These are phyloP conservation scores for Gallinago media DNA, from an alignment of 2,113 vertebrate genomes.

Conservation along the genomic window DNA sequence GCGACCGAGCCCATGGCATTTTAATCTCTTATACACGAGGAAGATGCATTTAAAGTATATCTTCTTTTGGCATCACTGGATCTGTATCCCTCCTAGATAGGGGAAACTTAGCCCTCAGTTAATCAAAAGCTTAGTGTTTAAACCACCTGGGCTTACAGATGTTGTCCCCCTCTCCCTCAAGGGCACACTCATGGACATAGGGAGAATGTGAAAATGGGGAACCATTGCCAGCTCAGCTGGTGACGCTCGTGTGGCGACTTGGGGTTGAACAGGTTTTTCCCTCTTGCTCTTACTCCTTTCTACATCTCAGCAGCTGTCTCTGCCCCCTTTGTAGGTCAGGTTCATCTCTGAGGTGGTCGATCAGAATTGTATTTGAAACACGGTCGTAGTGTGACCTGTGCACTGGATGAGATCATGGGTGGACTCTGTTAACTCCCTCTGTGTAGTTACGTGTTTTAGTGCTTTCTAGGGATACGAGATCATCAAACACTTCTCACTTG, in stretches of 20 bases:
- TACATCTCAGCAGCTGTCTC: background rate
- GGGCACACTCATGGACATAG: accelerated
- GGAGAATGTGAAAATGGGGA: background rate
- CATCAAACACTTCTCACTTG: background rate
- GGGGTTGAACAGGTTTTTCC: background rate
- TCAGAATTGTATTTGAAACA: background rate
- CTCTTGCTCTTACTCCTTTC: background rate
- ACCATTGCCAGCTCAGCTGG: accelerated
- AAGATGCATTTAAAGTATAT: background rate
- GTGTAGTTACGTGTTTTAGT: background rate
- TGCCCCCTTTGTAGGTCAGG: background rate
- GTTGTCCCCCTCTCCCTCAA: background rate
- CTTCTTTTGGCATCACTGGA: accelerated
- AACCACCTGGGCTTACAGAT: background rate
- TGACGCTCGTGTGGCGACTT: accelerated
- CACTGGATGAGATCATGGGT: background rate
- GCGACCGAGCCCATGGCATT: background rate
- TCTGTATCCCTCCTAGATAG: background rate
- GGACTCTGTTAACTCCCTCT: background rate
- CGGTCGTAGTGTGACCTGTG: background rate
- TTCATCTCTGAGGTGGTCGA: background rate
- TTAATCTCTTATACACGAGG: background rate
- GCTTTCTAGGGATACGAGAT: background rate
- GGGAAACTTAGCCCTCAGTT: background rate
- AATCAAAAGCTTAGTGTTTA: background rate